Conservation (phyloP, 1,140 invertebrate genomes). For the Papilio glaucus region DNA sequence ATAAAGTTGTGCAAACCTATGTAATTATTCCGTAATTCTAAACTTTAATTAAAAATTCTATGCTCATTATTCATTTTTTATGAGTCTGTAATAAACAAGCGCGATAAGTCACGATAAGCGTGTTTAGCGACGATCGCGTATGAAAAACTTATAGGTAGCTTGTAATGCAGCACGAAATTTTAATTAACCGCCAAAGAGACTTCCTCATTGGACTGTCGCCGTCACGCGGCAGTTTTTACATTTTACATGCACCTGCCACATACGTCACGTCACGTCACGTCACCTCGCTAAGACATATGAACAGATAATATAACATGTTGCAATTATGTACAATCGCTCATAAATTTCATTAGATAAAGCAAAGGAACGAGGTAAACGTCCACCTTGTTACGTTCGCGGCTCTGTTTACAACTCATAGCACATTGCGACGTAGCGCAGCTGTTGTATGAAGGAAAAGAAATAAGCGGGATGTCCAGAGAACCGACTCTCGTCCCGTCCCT, state of each 20-base stretch:
- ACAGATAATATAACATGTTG: too few species aligned
- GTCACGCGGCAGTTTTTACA: too few species aligned
- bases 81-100: background rate
- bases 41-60: background rate
- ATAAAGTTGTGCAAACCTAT: background rate
- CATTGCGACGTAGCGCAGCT: too few species aligned
- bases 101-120: background rate
- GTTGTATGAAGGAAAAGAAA: too few species aligned
- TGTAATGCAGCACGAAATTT: background rate
- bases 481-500: too few species aligned
- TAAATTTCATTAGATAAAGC: too few species aligned
- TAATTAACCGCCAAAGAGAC: background rate
- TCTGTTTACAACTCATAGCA: too few species aligned
- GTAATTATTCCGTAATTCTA: background rate
- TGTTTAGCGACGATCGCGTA: background rate
- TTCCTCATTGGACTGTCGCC: background rate
- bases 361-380: too few species aligned
- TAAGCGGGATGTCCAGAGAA: too few species aligned
- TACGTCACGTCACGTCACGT: background rate
- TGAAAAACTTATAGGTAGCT: background rate
- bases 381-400: too few species aligned
- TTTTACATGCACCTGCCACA: background rate
- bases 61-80: background rate
- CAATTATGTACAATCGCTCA: too few species aligned
- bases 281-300: too few species aligned